Conservation (phyloP, 2,797 vertebrate species). For the Typhlichthys subterraneus region DNA sequence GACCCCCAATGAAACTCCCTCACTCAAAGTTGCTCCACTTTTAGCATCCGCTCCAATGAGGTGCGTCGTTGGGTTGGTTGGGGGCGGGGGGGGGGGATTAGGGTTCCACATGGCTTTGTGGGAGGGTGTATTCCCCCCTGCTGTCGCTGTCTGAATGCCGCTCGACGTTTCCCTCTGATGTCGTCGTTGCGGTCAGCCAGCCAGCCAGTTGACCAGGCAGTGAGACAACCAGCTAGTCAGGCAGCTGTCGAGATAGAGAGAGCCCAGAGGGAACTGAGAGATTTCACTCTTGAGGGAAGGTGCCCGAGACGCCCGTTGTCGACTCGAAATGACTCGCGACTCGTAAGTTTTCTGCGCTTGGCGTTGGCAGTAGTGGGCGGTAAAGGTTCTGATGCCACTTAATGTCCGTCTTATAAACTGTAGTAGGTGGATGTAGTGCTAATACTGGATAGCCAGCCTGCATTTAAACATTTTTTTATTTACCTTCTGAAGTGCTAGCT, state of each 20-base stretch:
- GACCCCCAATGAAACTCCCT: constrained; percentile 18
- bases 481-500: no score
- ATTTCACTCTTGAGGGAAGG: constrained; percentile 32
- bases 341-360: constrained; percentile 57
- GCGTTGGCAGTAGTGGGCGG: neutral
- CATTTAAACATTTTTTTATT: neutral
- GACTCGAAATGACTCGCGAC: constrained; percentile 65
- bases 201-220: constrained; percentile 7
- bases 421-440: neutral
- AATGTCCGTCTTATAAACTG: neutral
- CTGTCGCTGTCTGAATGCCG: constrained; percentile 44
- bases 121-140: constrained; percentile 33
- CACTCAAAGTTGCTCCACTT: constrained; percentile 49
- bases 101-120: constrained; percentile 11
- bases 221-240: constrained; percentile 34
- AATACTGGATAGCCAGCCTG: neutral
- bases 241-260: constrained; percentile 5
- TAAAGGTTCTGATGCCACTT: neutral
- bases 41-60: constrained; percentile 55
- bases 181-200: constrained; percentile 11
- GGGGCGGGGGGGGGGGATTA: neutral
- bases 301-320: constrained; percentile 1
- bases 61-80: constrained; percentile 13
- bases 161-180: constrained; percentile 24
- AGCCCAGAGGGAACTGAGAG: constrained; percentile 8